A percentile compares a stretch with the other conserved stretches of the same genome.
These are phyloP conservation scores for Chelon auratus DNA, from an alignment of 2,797 vertebrate genomes.

Conservation along the genomic window DNA sequence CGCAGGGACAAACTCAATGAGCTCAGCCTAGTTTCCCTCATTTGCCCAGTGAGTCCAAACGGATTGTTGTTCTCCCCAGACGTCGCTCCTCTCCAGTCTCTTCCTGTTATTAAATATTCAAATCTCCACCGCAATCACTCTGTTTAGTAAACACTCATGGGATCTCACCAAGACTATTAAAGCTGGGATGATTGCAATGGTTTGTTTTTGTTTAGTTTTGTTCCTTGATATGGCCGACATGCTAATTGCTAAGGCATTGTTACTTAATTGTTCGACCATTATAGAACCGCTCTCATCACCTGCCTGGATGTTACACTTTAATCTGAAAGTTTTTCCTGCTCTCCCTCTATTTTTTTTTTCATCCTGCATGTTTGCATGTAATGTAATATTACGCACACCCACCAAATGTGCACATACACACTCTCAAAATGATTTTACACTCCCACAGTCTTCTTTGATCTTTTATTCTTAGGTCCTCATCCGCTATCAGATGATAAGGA, in stretches of 20 bases:
- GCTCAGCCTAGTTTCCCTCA: conserved; percentile 76
- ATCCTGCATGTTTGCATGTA: conserved; percentile 22
- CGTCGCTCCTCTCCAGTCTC: conserved; percentile 73
- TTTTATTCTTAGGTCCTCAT: conserved; percentile 49
- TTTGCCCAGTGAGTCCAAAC: conserved; percentile 78
- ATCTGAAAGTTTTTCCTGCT: conserved; percentile 3
- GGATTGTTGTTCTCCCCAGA: conserved; percentile 78
- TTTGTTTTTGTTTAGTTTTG: conserved; percentile 76
- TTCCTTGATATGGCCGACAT: conserved; percentile 53
- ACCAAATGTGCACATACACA: conserved; percentile 16
- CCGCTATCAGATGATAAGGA: conserved; percentile 27
- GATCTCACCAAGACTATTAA: conserved; percentile 75
- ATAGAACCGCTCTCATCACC: conserved; percentile 24
- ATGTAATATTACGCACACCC: conserved; percentile 24
- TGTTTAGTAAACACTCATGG: conserved; percentile 80
- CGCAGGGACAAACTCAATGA: conserved; percentile 71
- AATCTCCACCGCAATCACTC: conserved; percentile 79
- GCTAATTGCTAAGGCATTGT: conserved; percentile 63
- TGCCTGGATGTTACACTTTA: conserved; percentile 1
- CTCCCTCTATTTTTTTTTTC: background rate
- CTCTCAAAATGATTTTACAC: conserved; percentile 49
- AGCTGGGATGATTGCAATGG: conserved; percentile 72
- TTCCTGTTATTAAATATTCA: conserved; percentile 84
- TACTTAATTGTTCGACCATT: conserved; percentile 42
- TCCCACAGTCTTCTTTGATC: conserved; percentile 65